Percentiles rank a stretch among this genome's conserved stretches.
These are phyloP conservation scores for Brachyhypopomus gauderio DNA, from an alignment of 2,113 vertebrate genomes.

Conservation along the genomic window DNA sequence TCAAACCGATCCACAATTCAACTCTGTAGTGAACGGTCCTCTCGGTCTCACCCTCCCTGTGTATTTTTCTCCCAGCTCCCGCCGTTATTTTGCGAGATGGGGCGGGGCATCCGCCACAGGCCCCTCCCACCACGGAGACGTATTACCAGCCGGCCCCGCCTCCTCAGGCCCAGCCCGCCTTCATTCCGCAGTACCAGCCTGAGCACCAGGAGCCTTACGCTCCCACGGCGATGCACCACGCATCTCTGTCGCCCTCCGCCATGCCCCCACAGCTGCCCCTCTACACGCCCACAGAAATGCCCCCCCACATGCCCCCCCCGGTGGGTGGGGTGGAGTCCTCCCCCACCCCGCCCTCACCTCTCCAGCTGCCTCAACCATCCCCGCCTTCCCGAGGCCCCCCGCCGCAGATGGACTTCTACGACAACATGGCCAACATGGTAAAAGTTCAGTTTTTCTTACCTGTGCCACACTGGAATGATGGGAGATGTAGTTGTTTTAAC, in stretches of 20 bases:
- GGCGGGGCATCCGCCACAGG: conserved; percentile 62
- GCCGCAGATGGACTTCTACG: conserved; percentile 82
- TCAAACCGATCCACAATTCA: no score
- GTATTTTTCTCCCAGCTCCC: conserved; percentile 72
- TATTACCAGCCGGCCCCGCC: conserved; percentile 74
- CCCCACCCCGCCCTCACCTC: conserved; percentile 65
- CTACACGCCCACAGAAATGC: conserved; percentile 18
- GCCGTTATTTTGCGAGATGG: conserved; percentile 76
- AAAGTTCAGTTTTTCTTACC: conserved; percentile 4
- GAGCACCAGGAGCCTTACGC: conserved; percentile 60
- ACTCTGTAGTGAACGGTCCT: no score
- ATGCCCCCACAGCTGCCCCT: conserved; percentile 38
- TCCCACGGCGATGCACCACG: conserved; percentile 56
- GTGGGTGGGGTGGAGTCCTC: conserved; percentile 29
- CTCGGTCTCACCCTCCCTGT: neutral
- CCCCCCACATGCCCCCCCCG: conserved; percentile 29
- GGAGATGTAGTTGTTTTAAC: neutral
- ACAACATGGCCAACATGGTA: conserved; percentile 83
- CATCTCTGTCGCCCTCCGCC: conserved; percentile 53
- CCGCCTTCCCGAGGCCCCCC: conserved; percentile 61
- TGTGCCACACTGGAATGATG: neutral
- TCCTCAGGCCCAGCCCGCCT: conserved; percentile 57
- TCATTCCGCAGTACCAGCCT: conserved; percentile 67
- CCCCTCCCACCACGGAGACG: conserved; percentile 53
- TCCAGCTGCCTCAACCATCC: conserved; percentile 67